Evolutionary conservation across 2,113 vertebrate genomes (phyloP).

Genomic region (Alethe castanea): DNA sequence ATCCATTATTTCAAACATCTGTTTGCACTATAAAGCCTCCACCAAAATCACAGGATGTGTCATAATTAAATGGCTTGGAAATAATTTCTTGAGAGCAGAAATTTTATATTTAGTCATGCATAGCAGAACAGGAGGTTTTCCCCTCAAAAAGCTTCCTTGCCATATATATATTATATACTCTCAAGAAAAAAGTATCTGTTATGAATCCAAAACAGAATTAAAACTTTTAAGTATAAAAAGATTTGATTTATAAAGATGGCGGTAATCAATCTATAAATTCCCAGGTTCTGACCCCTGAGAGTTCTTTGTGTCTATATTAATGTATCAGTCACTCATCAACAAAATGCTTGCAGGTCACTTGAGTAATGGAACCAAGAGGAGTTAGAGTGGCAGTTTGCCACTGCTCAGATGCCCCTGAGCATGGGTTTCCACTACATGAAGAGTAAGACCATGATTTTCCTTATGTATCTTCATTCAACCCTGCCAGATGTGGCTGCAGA

Average conservation of each 20-base stretch:
- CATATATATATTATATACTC: not conserved
- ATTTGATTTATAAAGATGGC: not conserved
- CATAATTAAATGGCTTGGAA: conserved; percentile 23
- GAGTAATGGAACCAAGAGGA: not conserved
- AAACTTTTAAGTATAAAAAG: not conserved
- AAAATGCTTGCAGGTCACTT: not conserved
- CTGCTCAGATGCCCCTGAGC: not conserved
- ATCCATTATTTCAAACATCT: conserved; percentile 27
- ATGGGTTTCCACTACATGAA: accelerated
- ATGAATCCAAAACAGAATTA: not conserved
- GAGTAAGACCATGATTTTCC: not conserved
- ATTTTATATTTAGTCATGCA: not conserved
- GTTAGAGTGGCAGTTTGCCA: not conserved
- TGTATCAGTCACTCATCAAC: not conserved
- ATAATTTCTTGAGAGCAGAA: conserved; percentile 11
- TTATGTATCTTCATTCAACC: not conserved
- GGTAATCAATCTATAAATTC: not conserved
- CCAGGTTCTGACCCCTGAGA: not conserved
- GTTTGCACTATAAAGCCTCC: not conserved
- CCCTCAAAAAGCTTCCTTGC: not conserved
- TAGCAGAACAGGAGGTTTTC: not conserved
- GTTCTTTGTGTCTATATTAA: not conserved
- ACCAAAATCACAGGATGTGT: not conserved
- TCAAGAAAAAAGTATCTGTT: not conserved
- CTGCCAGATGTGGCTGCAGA: not conserved